A percentile compares a stretch with the other conserved stretches of the same genome.
Evolutionary conservation across 2,113 vertebrate species (phyloP).

Genomic region (Pitta sordida): DNA sequence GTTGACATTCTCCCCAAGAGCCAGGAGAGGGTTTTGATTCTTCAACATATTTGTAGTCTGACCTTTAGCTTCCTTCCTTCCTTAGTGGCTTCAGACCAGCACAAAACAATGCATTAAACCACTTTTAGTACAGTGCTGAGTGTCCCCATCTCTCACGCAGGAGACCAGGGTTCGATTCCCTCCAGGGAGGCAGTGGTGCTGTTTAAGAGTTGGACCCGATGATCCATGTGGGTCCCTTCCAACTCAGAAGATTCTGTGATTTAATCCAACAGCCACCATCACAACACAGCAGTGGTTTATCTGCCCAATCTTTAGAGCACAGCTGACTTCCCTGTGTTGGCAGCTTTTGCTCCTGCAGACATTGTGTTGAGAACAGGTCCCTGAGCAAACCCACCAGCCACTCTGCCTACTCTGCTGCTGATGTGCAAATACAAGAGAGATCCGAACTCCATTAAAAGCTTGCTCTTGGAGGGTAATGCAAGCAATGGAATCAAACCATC

Average conservation of each 20-base stretch:
- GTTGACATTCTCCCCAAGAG: not conserved
- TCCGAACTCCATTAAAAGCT: not conserved
- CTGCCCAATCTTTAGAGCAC: not conserved
- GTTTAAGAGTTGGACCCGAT: no score
- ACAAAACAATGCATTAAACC: not conserved
- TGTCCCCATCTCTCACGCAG: no score
- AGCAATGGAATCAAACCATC: not conserved
- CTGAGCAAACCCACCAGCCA: not conserved
- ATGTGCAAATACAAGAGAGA: fast-evolving
- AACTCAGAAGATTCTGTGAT: no score
- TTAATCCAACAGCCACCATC: not conserved
- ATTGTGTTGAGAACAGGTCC: not conserved
- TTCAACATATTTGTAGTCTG: not conserved
- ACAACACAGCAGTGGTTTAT: not conserved
- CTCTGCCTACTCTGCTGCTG: not conserved
- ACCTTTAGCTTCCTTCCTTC: slow-evolving; percentile 1
- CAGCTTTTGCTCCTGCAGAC: not conserved
- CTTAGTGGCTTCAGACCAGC: not conserved
- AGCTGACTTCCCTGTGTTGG: not conserved
- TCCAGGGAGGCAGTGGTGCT: no score
- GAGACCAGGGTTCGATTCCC: no score
- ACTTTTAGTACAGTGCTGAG: no score
- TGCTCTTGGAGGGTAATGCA: not conserved
- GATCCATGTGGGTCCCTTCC: no score
- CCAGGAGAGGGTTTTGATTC: not conserved